Conservation (phyloP, 2,797 vertebrate genomes). For the Champsocephalus esox region DNA sequence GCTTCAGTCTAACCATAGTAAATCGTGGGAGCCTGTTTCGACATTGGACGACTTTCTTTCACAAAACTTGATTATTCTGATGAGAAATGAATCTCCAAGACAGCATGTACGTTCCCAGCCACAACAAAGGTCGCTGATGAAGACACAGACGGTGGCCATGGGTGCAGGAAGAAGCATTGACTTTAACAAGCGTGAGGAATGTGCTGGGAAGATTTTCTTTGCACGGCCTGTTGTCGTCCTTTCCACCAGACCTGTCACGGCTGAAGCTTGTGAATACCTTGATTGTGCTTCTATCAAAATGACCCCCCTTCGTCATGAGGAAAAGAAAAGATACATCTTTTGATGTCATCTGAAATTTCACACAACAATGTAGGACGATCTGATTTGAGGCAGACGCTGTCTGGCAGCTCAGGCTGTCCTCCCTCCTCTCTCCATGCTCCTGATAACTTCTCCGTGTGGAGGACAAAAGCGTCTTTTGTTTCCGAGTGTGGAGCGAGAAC, state of each 20-base stretch:
- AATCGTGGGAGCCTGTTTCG: too few relatives aligned
- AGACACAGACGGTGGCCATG: constrained; percentile 52
- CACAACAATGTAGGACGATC: constrained; percentile 83
- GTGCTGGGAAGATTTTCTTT: constrained; percentile 65
- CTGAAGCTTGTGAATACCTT: constrained; percentile 73
- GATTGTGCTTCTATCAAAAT: constrained; percentile 75
- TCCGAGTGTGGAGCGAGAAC: constrained; percentile 51
- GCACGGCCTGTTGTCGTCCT: constrained; percentile 63
- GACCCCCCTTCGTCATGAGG: constrained; percentile 43
- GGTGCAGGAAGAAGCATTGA: constrained; percentile 62
- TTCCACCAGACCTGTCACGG: constrained; percentile 66
- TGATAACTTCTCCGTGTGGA: constrained; percentile 80
- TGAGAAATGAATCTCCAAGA: constrained; percentile 24
- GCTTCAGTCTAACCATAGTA: too few relatives aligned
- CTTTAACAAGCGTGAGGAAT: constrained; percentile 75
- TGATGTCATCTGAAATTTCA: constrained; percentile 87
- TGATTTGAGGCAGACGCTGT: constrained; percentile 80
- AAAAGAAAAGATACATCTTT: constrained; percentile 71
- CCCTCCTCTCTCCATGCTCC: constrained; percentile 51
- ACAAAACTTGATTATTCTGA: not conserved
- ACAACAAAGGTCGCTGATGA: constrained; percentile 57
- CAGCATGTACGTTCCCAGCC: constrained; percentile 19
- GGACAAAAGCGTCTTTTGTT: constrained; percentile 83
- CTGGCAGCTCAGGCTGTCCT: constrained; percentile 61
- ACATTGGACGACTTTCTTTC: not conserved